A percentile compares a stretch with the other conserved stretches of the same genome.
Evolutionary conservation across 2,797 vertebrate species (phyloP).

Genomic region (Chanos chanos): DNA sequence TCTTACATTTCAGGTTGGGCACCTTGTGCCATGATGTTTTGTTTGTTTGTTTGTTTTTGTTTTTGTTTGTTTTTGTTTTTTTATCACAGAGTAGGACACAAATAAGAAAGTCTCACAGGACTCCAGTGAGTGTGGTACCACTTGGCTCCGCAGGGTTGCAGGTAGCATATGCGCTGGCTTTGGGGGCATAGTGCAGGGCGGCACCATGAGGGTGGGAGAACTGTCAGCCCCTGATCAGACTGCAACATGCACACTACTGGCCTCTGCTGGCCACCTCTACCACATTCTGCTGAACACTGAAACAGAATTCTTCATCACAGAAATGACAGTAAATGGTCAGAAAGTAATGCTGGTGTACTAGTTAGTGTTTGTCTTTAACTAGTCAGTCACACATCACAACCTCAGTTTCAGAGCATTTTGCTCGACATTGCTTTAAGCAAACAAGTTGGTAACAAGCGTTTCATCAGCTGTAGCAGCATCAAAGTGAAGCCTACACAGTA

Average conservation of each 20-base stretch:
- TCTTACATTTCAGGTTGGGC: no score
- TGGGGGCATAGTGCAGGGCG: conserved; percentile 81
- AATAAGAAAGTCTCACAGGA: conserved; percentile 67
- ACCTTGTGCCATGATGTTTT: no score
- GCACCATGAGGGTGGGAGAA: conserved; percentile 78
- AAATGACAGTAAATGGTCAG: background rate
- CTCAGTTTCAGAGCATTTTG: no score
- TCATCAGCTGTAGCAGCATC: background rate
- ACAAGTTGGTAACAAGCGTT: no score
- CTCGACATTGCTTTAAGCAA: no score
- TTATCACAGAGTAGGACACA: conserved; percentile 15
- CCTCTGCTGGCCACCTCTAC: conserved; percentile 83
- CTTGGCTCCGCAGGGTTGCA: conserved; percentile 82
- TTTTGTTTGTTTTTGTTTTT: no score
- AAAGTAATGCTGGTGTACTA: no score
- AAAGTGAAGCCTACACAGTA: no score
- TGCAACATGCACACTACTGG: conserved; percentile 83
- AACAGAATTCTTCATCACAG: background rate
- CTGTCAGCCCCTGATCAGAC: conserved; percentile 68
- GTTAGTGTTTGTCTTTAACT: no score
- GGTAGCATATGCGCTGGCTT: conserved; percentile 81
- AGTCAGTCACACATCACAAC: no score
- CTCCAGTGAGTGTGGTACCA: conserved; percentile 95
- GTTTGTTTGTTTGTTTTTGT: no score
- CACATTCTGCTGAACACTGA: conserved; percentile 88